Evolutionary conservation across 35 echinoderm and acorn worm species (phyloP).

Genomic region (Anneissia japonica): DNA sequence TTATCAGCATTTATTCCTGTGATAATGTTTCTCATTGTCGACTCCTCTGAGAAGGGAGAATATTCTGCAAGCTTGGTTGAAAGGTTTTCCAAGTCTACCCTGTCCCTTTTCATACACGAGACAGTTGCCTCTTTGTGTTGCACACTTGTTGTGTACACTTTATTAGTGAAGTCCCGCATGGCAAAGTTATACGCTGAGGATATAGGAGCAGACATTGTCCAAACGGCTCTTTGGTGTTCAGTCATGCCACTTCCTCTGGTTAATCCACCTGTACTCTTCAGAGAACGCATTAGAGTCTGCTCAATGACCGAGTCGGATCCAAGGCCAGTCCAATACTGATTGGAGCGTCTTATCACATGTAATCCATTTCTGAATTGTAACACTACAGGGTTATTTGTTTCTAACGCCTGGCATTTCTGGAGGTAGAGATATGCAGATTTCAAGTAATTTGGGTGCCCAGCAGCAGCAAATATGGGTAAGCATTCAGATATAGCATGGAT

Average conservation of each 20-base stretch:
- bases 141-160: conserved; percentile 48
- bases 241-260: conserved; percentile 40
- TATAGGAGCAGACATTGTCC: conserved; percentile 36
- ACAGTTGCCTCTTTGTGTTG: conserved; percentile 44
- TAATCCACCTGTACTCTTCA: conserved; percentile 40
- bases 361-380: conserved; percentile 35
- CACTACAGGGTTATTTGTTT: conserved; percentile 42
- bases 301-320: conserved; percentile 51
- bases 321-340: conserved; percentile 51
- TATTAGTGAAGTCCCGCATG: conserved; percentile 47
- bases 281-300: conserved; percentile 37
- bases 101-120: conserved; percentile 11
- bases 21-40: conserved; percentile 44
- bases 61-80: neutral
- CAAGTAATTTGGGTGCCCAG: conserved; percentile 34
- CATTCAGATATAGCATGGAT: neutral
- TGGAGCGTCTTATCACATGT: conserved; percentile 29
- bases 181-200: conserved; percentile 34
- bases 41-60: conserved; percentile 30
- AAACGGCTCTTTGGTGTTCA: conserved; percentile 20
- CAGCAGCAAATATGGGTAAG: neutral
- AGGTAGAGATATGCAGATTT: conserved; percentile 49
- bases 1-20: conserved; percentile 21
- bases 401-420: conserved; percentile 43
- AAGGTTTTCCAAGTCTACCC: conserved; percentile 16